Evolutionary conservation across 2,797 vertebrate genomes (phyloP), one percentile per base, ranked within the genome.

Genomic region (Catharus ustulatus): DNA sequence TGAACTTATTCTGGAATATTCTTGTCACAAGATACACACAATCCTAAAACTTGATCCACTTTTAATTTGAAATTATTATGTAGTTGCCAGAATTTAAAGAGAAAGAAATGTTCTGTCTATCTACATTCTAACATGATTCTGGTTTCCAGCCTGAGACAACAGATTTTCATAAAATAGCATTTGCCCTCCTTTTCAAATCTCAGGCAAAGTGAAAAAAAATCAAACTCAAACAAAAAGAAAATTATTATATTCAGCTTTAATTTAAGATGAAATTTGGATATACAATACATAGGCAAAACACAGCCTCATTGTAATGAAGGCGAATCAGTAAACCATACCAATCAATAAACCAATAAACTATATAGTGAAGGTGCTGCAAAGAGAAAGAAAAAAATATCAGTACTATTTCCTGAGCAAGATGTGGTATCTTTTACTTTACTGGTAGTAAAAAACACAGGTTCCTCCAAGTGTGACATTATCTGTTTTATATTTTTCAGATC

Each of bases 31-130:
- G 21, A 82, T 57, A 55, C 13, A 68, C 27, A 52, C 42, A 77
- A 23, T 42, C 52, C 34, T 62, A 68, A 77, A 89, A 51, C 20
- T 49, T 42, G 18, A 72, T 82, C 51, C 38, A 92, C 43, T 74
- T 95, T 96, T 94, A 90, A 95, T 97, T 95, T 96, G 80, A 95
- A 90, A 77, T 91, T 89, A 42, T 88, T 92, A 61, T 52, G 29
- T 85, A 49, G 66, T 54, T 93, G 81, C 88, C 89, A 83, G 84
- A 95, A 94, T 69, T 93, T 95, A 92, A 34, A 57, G 27, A 59
- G 29, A 78, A 73, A 86, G 12, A 89, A 87, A 82, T 14, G 15
- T 78, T 7, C 9, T 48, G 14, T 58, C 42, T 45, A 42, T 78
- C 32, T 64, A 72, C 46, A 91, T 93, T 94, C 72, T 69, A n/a